Evolutionary conservation across 2,888 invertebrate genomes (phyloP).

Genomic region (Drosophila colorata): DNA sequence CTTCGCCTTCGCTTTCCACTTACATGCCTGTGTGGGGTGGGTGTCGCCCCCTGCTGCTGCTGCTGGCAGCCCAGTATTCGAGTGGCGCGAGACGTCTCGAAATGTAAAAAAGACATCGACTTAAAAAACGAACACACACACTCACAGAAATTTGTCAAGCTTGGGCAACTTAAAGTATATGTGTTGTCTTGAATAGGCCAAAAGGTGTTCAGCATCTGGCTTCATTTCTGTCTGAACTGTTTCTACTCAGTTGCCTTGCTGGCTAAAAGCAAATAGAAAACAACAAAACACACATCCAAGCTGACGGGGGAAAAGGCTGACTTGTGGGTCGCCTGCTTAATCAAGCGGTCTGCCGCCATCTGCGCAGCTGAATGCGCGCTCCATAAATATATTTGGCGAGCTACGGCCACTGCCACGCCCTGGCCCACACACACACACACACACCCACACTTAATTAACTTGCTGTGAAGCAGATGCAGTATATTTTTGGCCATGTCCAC

Average conservation of each 20-base stretch:
- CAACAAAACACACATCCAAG: conserved; percentile 30
- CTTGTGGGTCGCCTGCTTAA: conserved; percentile 47
- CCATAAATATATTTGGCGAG: conserved; percentile 38
- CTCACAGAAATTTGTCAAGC: conserved; percentile 17
- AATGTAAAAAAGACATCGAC: conserved; percentile 57
- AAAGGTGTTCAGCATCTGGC: conserved; percentile 37
- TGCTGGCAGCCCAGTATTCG: conserved; percentile 20
- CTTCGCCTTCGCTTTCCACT: neutral
- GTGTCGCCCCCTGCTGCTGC: conserved; percentile 1
- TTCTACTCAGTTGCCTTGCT: neutral
- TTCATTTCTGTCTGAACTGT: neutral
- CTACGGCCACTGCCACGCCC: conserved; percentile 11
- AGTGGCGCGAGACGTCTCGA: conserved; percentile 58
- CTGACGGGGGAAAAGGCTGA: neutral
- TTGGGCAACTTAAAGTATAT: conserved; percentile 41
- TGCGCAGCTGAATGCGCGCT: conserved; percentile 29
- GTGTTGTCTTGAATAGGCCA: conserved; percentile 38
- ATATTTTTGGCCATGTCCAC: conserved; percentile 32
- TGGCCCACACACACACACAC: neutral
- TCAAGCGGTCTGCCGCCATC: conserved; percentile 56
- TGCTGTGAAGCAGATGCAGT: conserved; percentile 31
- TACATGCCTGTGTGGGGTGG: conserved; percentile 2
- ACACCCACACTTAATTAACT: conserved; percentile 47
- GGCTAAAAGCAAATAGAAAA: conserved; percentile 27
- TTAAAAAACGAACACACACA: neutral